Evolutionary conservation across 2,888 invertebrate genomes (phyloP), one percentile per base, ranked within the genome.

Genomic region (Drosophila fungiperda): DNA sequence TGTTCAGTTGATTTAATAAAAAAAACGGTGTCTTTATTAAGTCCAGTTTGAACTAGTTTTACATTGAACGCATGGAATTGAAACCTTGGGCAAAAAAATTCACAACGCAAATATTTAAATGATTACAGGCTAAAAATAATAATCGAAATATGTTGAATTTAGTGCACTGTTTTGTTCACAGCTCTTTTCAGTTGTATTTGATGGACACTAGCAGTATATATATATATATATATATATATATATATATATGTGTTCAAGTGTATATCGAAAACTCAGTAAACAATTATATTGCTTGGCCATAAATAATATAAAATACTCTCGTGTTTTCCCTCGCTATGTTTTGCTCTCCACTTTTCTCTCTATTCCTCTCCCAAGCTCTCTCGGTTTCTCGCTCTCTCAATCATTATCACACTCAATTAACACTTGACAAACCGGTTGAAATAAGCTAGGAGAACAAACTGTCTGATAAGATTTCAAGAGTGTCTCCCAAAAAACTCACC

Each of bases 371-470:
- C 8, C 38, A 58, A 50, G 40, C 35, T 20, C 11, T 35, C 9
- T 20, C 45, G n/a, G 49, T 29, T 42, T 45, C 54, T 57, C 15
- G 15, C 32, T 40, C 58, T 59, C 40, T 45, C 26, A 52, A 29
- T 26, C 29, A 55, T 48, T 32, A 57, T 42, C 29, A 57, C 29
- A 36, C 9, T 40, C 52, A 70, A 38, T 49, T 61, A 48, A 38
- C 69, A 68, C 62, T 74, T 60, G 67, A 69, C 80, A 80, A 89
- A 89, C 76, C 85, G 67, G 84, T 80, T 86, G 54, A 87, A 68
- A 68, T 50, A 50, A 72, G 66, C 36, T 57, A 62, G 77, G 84
- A 70, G 81, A 83, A 54, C 71, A 63, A 62, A 66, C 58, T 55
- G 49, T 49, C 29, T 80, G 78, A 78, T 78, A 78, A 78, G 76